Base-by-base conservation (phyloP, 2,113 vertebrate species). In the Psittacus erithacus region DNA sequence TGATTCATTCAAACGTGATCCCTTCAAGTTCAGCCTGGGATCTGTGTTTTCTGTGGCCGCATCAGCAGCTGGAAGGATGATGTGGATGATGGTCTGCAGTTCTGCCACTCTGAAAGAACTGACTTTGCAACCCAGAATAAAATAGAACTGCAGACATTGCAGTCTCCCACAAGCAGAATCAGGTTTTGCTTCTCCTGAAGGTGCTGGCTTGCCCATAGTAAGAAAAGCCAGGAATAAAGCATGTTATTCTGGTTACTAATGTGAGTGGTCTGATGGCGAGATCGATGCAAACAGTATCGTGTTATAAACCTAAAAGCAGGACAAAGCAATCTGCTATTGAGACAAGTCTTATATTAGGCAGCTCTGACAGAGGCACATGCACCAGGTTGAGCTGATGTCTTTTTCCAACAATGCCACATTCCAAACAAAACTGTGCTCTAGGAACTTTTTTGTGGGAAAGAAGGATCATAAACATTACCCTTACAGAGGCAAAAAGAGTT, bases 81-180 rank as follows among this genome's bases (percentile, higher is more conserved):
- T 1, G 28, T n/a, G 43, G n/a, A 2, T 11, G 78, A 8, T 20
- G 47, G 17, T 27, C 35, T 80, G 80, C 52, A 22, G 20, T 8
- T 69, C 19, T 29, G 43, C 35, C 47, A 64, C 70, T 68, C 47
- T 47, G 49, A 20, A 82, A 35, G 8, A 28, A 31, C 4, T 31
- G 74, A 20, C 15, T 75, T 85, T 68, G 70, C 24, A 63, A 7
- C 2, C 13, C 31, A 25, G 53, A 29, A 8, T 5, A 33, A 33
- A 67, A 35, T 4, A 35, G 35, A 47, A 74, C 79, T n/a, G 76
- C 11, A n/a, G 77, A 35, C 1, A 0, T 0, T 8, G 18, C 23
- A 12, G 31, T 5, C 35, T 35, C 39, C 33, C 27, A 7, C 1
- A 8, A 90, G 62, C 47, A 74, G n/a, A 68, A 44, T 6, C 29